Base-by-base conservation (phyloP, 2,797 vertebrate genomes). In the Sebastes hopkinsi region DNA sequence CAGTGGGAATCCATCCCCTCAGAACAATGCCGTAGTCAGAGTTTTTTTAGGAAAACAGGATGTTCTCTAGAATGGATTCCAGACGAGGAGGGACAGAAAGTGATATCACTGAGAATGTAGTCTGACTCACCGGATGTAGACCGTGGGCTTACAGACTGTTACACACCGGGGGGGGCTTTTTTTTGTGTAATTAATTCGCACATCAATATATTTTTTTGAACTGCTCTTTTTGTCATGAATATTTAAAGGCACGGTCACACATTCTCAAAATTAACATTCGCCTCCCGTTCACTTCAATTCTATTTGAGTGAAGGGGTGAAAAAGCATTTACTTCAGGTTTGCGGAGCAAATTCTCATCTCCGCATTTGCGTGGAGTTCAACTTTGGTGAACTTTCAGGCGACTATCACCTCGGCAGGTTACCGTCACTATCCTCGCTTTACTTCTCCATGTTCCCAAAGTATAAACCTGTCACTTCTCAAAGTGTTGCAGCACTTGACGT, bases 41-140 rank as follows among this genome's bases (percentile, higher is more conserved):
- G 64, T 70, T 23, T 65, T 65, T 65, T 12, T 27, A 22, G 27
- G 16, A 16, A 72, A 55, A 67, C 54, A 71, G 60, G 60, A 79
- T 56, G 60, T 78, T 42, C 22, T 32, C 25, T 14, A 11, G 18
- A 58, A 74, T 34, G 32, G 34, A 56, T 34, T 32, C 18, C 50
- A 75, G 58, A 64, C 3, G 12, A 4, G 10, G 8, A 69, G 8
- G n/a, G 3, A 65, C n/a, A 32, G 29, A 65, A 34, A 66, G 18
- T 12, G 22, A 16, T 18, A 22, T 32, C 23, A 34, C 46, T 68
- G 46, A 25, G 20, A 29, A 8, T 38, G 23, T 8, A 29, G 56
- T 59, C 56, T 4, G 58, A 59, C 16, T 29, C 58, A 50, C 18
- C 59, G 18, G 9, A 59, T 10, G 27, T 29, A 25, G 58, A 32